Percentiles rank a stretch among this genome's conserved stretches.
Conservation (phyloP, 2,797 vertebrate genomes). For the Chrosomus eos region DNA sequence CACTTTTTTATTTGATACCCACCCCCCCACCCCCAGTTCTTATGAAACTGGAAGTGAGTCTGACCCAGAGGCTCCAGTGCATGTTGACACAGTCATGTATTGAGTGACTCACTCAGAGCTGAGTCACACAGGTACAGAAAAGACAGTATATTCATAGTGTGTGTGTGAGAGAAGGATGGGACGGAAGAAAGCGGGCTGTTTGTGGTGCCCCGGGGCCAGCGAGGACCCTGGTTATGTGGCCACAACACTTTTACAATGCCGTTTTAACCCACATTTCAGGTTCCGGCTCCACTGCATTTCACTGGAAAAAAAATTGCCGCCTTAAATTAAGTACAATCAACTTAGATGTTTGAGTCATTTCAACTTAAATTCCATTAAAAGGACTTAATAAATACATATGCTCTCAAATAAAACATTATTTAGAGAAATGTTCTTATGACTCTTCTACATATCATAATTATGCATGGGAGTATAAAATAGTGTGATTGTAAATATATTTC, state of each 20-base stretch:
- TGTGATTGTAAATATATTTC: not conserved
- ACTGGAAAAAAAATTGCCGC: not conserved
- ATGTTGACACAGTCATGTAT: conserved; percentile 52
- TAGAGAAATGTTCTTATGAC: not conserved
- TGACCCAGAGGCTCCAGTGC: conserved; percentile 50
- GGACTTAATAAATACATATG: not conserved
- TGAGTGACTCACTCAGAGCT: conserved; percentile 42
- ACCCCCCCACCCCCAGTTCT: not conserved
- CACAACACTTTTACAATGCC: conserved; percentile 18
- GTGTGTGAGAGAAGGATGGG: not conserved
- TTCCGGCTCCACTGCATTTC: not conserved
- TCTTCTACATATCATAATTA: not conserved
- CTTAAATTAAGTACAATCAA: not conserved
- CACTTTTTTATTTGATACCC: too few relatives aligned
- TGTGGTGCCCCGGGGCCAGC: conserved; percentile 34
- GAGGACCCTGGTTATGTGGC: conserved; percentile 20
- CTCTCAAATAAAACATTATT: not conserved
- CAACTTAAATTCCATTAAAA: not conserved
- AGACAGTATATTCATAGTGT: not conserved
- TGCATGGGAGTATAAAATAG: not conserved
- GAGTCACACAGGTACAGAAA: conserved; percentile 39
- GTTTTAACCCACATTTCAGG: conserved; percentile 21
- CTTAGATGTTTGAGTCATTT: not conserved
- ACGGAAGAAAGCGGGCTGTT: conserved; percentile 10
- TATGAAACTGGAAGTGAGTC: conserved; percentile 28